Evolutionary conservation across 37 sponge, comb jelly and placozoan genomes (phyloP).

Genomic region (Bolinopsis microptera): DNA sequence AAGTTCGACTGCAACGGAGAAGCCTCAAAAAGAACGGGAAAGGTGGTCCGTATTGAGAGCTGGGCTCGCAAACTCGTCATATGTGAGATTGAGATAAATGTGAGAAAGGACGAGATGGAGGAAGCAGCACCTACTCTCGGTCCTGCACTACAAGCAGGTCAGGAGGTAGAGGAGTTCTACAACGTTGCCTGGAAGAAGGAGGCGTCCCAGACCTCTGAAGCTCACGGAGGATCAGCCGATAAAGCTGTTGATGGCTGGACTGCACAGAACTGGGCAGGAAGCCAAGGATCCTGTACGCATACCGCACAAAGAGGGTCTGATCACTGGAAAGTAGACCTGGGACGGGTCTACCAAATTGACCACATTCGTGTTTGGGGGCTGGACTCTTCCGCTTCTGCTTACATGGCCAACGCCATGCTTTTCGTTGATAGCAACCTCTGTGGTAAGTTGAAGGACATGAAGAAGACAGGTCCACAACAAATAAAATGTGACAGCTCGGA

Average conservation of each 20-base stretch:
- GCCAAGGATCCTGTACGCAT: not conserved
- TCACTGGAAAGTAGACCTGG: slow-evolving; percentile 24
- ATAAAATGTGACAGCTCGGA: not conserved
- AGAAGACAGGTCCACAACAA: not conserved
- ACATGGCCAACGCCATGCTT: not conserved
- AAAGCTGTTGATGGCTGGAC: slow-evolving; percentile 53
- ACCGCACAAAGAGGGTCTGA: not conserved
- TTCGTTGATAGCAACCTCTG: slow-evolving; percentile 6
- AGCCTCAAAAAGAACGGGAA: slow-evolving; percentile 16
- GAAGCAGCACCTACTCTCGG: not conserved
- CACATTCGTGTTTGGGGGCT: not conserved
- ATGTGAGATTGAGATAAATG: not conserved
- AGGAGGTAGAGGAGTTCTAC: slow-evolving; percentile 24
- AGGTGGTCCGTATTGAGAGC: slow-evolving; percentile 3
- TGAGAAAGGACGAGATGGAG: slow-evolving; percentile 8
- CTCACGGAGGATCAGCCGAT: not conserved
- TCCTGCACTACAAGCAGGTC: not conserved
- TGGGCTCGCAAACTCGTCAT: not conserved
- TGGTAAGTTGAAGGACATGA: not conserved
- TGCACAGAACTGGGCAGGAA: slow-evolving; percentile 4
- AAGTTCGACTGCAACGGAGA: not conserved
- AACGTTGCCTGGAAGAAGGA: not conserved
- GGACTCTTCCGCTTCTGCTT: not conserved
- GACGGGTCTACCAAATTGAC: slow-evolving; percentile 48
- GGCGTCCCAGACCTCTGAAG: not conserved